These are phyloP conservation scores for Streptopelia turtur DNA, from an alignment of 2,797 vertebrate genomes.

Conservation along the genomic window DNA sequence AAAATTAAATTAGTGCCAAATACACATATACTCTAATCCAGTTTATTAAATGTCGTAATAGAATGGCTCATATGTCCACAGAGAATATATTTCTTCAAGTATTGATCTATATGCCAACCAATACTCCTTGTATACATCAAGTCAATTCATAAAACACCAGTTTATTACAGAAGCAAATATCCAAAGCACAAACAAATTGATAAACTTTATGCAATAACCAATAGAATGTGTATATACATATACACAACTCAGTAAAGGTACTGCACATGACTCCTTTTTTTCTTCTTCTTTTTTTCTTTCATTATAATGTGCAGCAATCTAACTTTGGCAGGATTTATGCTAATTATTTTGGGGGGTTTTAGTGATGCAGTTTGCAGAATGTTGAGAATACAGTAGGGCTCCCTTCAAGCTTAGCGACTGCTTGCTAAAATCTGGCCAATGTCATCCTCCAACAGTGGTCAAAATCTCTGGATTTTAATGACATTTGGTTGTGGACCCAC, in stretches of 20 bases:
- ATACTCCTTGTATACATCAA: background rate
- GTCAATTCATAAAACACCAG: background rate
- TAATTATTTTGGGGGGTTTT: background rate
- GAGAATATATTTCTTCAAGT: slow-evolving; percentile 23
- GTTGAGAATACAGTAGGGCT: background rate
- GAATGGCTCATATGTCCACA: background rate
- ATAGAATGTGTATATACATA: background rate
- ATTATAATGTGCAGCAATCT: background rate
- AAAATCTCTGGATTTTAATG: background rate
- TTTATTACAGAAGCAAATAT: slow-evolving; percentile 19
- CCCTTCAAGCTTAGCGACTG: background rate
- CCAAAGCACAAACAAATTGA: slow-evolving; percentile 41
- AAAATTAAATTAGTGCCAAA: background rate
- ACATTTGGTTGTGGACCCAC: background rate
- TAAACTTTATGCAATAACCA: background rate
- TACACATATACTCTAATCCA: background rate
- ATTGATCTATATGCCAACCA: background rate
- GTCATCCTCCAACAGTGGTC: background rate
- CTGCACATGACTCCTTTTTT: background rate
- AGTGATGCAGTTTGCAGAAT: background rate
- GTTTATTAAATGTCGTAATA: slow-evolving; percentile 1
- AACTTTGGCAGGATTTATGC: background rate
- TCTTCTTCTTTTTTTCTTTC: background rate
- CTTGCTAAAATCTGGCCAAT: background rate
- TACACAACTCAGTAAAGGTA: background rate